These are phyloP conservation scores for Electrophaes corylata DNA, from an alignment of 2,888 invertebrate species.

Conservation along the genomic window DNA sequence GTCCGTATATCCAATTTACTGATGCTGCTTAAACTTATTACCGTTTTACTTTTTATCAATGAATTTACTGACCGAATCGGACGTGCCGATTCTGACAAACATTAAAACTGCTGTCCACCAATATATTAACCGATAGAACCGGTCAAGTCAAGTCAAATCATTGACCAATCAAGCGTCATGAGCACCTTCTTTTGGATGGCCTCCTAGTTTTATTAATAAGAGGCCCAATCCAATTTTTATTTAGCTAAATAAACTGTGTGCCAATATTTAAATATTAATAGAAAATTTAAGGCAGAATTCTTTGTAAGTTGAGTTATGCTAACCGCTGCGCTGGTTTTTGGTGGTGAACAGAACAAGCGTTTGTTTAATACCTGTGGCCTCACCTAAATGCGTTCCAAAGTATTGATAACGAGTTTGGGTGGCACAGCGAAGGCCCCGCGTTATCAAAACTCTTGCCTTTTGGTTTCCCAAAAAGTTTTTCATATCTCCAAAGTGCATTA, in stretches of 20 bases:
- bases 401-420: conserved; percentile 75
- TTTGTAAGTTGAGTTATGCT: neutral
- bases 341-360: conserved; percentile 41
- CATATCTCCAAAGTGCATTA: conserved; percentile 60
- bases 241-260: too few relatives aligned
- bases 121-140: neutral
- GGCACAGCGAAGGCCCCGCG: conserved; percentile 59
- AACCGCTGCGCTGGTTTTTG: neutral
- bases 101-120: neutral
- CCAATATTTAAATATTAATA: too few relatives aligned
- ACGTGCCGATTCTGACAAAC: conserved; percentile 54
- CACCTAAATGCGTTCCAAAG: conserved; percentile 69
- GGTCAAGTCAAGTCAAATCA: too few relatives aligned
- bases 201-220: too few relatives aligned
- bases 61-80: conserved; percentile 70
- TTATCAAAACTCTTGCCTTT: conserved; percentile 54
- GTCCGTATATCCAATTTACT: conserved; percentile 48
- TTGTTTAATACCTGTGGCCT: conserved; percentile 66
- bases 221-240: too few relatives aligned
- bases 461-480: conserved; percentile 53
- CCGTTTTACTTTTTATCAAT: conserved; percentile 72
- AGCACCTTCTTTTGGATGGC: too few relatives aligned
- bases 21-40: conserved; percentile 64
- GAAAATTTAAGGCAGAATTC: too few relatives aligned
- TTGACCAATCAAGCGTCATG: too few relatives aligned